Base-by-base conservation (phyloP, 2,113 vertebrate genomes). In the Lophura nycthemera region DNA sequence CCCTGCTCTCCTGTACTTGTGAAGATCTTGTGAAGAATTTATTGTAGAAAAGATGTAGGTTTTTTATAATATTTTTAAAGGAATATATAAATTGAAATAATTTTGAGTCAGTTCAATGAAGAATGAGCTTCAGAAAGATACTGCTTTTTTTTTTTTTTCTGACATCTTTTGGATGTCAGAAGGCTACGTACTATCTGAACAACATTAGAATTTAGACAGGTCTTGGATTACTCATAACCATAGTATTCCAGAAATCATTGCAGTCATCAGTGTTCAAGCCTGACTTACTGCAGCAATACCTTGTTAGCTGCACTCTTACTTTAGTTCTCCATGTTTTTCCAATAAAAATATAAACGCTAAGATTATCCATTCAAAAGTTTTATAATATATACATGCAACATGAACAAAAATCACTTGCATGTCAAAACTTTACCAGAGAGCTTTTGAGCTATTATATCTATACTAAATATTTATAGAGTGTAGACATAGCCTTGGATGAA, bases 351-450 rank as follows among this genome's bases (percentile, higher is more conserved):
- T 24, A 56, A 81, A 42, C 8, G 56, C 42, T 45, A n/a, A 83
- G 52, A 2, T 63, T 89, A 56, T 24, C 77, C 1, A 80, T 88
- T 56, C 63, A 63, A 47, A 72, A 2, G 2, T 34, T 52, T 85
- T 76, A 72, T 75, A 10, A 48, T 27, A 32, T 8, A 34, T 36
- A n/a, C 1, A 29, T 0, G 1, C 13, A 54, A 36, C 19, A 40
- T 12, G 16, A 74, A 56, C 73, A 79, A 91, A 90, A 88, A 83
- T n/a, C 34, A 47, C 25, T 67, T 11, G 16, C 13, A 50, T 0
- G 0, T 71, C 38, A 83, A 78, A 5, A 52, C 5, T 32, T 63
- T 74, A 11, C 0, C 0, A 34, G 25, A 67, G 8, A 67, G 30
- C 13, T 36, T 81, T 67, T 43, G 10, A 88, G 47, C 15, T 2